A percentile compares a stretch with the other conserved stretches of the same genome.
Conservation (phyloP, 1,140 invertebrate species). For the Sinonovacula constricta region DNA sequence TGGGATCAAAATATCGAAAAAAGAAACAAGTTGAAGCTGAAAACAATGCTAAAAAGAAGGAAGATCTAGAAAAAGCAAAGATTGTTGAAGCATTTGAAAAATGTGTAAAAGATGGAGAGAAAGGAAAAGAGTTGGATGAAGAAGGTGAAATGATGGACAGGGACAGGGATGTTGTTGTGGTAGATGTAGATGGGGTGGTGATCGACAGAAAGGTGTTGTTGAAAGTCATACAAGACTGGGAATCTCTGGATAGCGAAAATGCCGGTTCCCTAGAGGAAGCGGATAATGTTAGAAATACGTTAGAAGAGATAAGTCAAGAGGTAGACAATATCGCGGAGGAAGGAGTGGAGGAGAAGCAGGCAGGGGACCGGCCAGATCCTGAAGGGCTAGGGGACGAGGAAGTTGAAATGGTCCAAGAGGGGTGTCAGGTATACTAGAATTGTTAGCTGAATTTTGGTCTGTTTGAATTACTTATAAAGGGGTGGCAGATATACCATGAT, state of each 20-base stretch:
- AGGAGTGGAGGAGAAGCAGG: not conserved
- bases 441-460: too few relatives aligned
- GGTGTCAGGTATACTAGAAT: too few relatives aligned
- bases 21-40: not conserved
- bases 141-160: not conserved
- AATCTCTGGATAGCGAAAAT: constrained; percentile 40
- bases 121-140: not conserved
- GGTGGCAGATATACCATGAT: too few relatives aligned
- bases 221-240: constrained; percentile 47
- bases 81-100: too few relatives aligned
- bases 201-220: constrained; percentile 30
- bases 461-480: too few relatives aligned
- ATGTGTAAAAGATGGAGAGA: too few relatives aligned
- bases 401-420: too few relatives aligned
- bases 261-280: constrained; percentile 21
- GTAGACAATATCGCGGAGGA: not conserved
- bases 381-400: too few relatives aligned
- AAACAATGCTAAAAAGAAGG: not conserved
- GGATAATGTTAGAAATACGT: constrained; percentile 35
- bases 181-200: constrained; percentile 34
- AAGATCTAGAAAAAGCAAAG: not conserved
- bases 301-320: constrained; percentile 21
- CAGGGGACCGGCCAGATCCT: not conserved
- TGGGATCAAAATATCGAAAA: not conserved
- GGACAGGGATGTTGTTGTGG: constrained; percentile 9